These are phyloP conservation scores for Todus mexicanus DNA, from an alignment of 2,797 vertebrate species.

Conservation along the genomic window DNA sequence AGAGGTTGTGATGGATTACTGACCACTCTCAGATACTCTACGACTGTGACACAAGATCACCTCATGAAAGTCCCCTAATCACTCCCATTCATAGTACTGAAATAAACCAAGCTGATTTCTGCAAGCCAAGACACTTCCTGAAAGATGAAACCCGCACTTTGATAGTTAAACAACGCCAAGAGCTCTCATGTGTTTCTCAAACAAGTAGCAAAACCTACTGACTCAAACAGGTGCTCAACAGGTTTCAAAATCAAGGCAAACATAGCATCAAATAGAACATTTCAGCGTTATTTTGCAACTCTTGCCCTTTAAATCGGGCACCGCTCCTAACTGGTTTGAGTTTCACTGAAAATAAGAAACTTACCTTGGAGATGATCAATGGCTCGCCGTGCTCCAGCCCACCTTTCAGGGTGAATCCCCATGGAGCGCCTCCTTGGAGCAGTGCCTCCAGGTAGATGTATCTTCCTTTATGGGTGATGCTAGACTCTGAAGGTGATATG, in stretches of 20 bases:
- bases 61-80: not conserved
- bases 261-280: not conserved
- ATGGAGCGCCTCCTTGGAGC: constrained; percentile 90
- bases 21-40: not conserved
- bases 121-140: not conserved
- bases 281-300: not conserved
- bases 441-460: constrained; percentile 83
- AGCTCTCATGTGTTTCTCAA: not conserved
- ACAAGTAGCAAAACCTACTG: not conserved
- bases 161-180: not conserved
- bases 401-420: constrained; percentile 95
- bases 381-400: constrained; percentile 88
- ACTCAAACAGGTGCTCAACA: not conserved
- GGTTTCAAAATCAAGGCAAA: not conserved
- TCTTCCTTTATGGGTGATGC: constrained; percentile 62
- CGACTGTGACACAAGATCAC: not conserved
- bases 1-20: not conserved
- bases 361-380: constrained; percentile 96
- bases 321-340: not conserved
- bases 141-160: not conserved
- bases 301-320: not conserved
- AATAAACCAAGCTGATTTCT: not conserved
- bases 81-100: not conserved
- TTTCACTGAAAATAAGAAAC: not conserved
- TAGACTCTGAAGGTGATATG: not conserved